A percentile compares a stretch with the other conserved stretches of the same genome.
These are phyloP conservation scores for Phoenicopterus ruber DNA, from an alignment of 2,113 vertebrate species.

Conservation along the genomic window DNA sequence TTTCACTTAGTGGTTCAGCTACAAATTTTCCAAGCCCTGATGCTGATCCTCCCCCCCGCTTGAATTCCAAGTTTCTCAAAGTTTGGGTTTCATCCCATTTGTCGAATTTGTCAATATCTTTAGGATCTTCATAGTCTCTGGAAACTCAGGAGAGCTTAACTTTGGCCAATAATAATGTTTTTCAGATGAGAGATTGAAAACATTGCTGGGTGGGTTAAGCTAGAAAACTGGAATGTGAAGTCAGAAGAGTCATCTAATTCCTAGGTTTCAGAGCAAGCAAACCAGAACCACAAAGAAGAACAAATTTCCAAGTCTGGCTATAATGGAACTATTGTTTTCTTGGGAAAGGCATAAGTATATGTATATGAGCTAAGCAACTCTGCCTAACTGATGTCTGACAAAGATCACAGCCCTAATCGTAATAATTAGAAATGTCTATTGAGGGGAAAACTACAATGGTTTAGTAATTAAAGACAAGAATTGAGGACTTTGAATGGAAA, in stretches of 20 bases:
- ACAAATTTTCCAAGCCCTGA: background rate
- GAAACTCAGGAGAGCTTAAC: background rate
- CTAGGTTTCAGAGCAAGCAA: background rate
- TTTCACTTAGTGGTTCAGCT: background rate
- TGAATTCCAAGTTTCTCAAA: background rate
- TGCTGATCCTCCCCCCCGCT: background rate
- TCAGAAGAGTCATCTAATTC: background rate
- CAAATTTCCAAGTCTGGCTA: background rate
- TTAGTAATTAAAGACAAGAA: background rate
- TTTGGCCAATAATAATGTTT: background rate
- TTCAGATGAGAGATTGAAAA: background rate
- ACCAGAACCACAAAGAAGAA: background rate
- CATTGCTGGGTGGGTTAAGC: background rate
- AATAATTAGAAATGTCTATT: background rate
- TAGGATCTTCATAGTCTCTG: background rate
- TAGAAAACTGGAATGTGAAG: background rate
- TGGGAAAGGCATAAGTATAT: background rate
- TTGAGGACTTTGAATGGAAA: background rate
- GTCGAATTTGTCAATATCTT: background rate
- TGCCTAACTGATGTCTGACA: background rate
- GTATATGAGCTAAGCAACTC: background rate
- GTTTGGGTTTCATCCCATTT: background rate
- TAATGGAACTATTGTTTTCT: background rate
- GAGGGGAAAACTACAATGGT: background rate
- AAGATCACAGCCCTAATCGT: background rate